Conservation (phyloP, 2,888 invertebrate species). For the Zonitis immaculata region DNA sequence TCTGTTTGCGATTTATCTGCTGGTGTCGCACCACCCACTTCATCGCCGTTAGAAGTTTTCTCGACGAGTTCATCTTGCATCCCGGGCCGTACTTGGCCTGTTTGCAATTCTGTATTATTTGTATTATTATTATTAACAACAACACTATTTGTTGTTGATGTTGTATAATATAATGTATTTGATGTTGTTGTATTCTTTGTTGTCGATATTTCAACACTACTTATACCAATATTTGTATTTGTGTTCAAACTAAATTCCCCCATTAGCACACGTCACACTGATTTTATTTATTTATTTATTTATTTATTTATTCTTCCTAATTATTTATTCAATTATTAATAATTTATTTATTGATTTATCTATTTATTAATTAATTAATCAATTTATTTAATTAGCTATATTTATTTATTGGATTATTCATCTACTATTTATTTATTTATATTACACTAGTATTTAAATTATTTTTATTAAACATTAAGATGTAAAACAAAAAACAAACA, state of each 20-base stretch:
- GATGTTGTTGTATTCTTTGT: conserved; percentile 40
- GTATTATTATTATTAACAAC: too few relatives aligned
- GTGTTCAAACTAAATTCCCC: conserved; percentile 50
- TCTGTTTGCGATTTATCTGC: conserved; percentile 31
- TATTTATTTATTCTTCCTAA: conserved; percentile 16
- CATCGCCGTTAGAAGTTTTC: conserved; percentile 40
- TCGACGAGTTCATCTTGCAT: conserved; percentile 50
- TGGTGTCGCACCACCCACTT: conserved; percentile 22
- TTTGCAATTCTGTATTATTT: conserved; percentile 30
- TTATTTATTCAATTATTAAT: too few relatives aligned
- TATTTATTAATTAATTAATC: conserved; percentile 27
- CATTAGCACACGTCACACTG: conserved; percentile 47
- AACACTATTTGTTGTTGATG: conserved; percentile 19
- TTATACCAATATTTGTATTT: conserved; percentile 48
- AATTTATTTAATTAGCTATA: too few relatives aligned
- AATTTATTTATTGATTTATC: conserved; percentile 36
- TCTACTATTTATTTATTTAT: too few relatives aligned
- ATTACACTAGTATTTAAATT: too few relatives aligned
- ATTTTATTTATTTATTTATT: conserved; percentile 35
- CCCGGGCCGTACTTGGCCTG: conserved; percentile 38
- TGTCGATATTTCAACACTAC: conserved; percentile 46
- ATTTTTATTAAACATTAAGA: too few relatives aligned
- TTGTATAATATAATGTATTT: conserved; percentile 43
- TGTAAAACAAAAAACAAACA: neutral
- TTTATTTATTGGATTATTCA: conserved; percentile 32